Conservation (phyloP, 2,888 invertebrate genomes). For the Aplocera efformata region DNA sequence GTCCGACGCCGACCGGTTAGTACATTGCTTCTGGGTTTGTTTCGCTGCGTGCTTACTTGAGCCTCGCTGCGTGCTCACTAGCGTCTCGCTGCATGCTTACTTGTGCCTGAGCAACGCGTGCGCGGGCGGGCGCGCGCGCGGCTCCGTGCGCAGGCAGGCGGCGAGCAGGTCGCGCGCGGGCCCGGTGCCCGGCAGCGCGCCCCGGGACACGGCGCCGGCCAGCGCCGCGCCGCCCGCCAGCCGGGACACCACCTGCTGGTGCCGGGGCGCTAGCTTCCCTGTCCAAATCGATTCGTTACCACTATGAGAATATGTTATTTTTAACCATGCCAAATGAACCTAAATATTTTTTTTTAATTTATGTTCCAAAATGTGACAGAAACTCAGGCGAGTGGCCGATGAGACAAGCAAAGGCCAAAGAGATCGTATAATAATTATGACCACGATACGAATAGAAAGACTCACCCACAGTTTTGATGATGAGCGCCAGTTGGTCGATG, state of each 20-base stretch:
- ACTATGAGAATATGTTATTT: too few species aligned
- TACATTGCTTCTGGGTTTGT: too few species aligned
- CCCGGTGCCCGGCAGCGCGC: constrained; percentile 48
- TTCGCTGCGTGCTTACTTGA: too few species aligned
- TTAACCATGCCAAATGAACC: too few species aligned
- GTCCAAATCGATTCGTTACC: too few species aligned
- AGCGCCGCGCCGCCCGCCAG: constrained; percentile 62
- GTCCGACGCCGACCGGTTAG: too few species aligned
- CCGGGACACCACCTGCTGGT: constrained; percentile 69
- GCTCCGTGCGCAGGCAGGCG: constrained; percentile 82
- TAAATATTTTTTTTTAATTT: too few species aligned
- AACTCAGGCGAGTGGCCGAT: too few species aligned
- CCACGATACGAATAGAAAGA: constrained; percentile 1
- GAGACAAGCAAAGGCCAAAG: too few species aligned
- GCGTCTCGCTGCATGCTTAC: constrained; percentile 40
- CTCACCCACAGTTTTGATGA: constrained; percentile 88
- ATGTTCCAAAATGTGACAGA: too few species aligned
- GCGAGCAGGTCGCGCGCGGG: constrained; percentile 74
- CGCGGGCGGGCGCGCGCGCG: constrained; percentile 82
- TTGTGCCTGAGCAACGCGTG: constrained; percentile 83
- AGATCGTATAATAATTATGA: too few species aligned
- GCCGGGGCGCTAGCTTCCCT: constrained; percentile 71
- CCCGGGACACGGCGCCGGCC: constrained; percentile 38
- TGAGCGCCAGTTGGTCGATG: constrained; percentile 92
- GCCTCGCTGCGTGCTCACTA: too few species aligned